These are phyloP conservation scores for Ceyx cyanopectus DNA, from an alignment of 2,113 vertebrate species.

Conservation along the genomic window DNA sequence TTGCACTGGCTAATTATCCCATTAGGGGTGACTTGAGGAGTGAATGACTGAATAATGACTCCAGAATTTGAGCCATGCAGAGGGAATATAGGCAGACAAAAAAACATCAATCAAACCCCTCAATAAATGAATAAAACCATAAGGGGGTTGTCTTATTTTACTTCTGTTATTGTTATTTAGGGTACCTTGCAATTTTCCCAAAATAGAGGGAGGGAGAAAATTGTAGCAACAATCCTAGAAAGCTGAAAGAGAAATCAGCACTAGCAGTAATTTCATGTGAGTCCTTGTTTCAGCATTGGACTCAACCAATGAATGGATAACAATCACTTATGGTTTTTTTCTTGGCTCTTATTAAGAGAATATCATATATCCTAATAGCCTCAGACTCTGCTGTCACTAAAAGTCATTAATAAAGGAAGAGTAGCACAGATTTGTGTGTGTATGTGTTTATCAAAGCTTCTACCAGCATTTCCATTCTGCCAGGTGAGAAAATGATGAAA, in stretches of 20 bases:
- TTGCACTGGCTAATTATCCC: not conserved
- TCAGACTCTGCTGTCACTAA: not conserved
- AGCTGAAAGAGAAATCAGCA: not conserved
- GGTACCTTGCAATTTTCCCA: not conserved
- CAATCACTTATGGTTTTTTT: not conserved
- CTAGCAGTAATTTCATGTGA: not conserved
- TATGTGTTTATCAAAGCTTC: not conserved
- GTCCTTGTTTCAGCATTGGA: not conserved
- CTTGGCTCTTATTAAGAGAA: not conserved
- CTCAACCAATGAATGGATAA: not conserved
- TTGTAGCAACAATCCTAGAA: not conserved
- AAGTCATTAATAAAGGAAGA: constrained; percentile 24
- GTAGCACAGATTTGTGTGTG: not conserved
- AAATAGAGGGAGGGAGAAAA: not conserved
- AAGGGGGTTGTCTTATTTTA: not conserved
- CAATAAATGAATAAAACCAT: not conserved
- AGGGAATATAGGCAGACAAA: not conserved
- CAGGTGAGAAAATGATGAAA: not conserved
- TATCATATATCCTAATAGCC: not conserved
- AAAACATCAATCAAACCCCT: not conserved
- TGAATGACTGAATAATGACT: not conserved
- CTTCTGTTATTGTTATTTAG: not conserved
- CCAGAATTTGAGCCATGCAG: not conserved
- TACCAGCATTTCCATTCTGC: not conserved
- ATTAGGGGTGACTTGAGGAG: not conserved